A percentile compares a stretch with the other conserved stretches of the same genome.
phyloP scores from a whole-genome alignment of 2,888 invertebrate genomes.

The Ophraella communa region DNA sequence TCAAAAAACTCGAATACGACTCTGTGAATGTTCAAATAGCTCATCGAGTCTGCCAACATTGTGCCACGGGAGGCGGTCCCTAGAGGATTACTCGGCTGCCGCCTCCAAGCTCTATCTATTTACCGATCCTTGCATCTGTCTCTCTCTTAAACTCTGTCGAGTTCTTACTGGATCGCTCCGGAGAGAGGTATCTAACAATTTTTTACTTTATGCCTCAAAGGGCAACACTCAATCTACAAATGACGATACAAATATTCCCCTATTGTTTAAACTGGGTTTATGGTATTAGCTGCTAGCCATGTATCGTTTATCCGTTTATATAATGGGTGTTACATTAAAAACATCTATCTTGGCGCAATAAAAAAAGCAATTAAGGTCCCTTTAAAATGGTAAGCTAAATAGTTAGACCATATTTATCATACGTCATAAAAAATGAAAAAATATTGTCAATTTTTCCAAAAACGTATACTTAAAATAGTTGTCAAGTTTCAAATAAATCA shows the following conservation, averaged over 20 bases:
- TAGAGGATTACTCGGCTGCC: constrained; percentile 38
- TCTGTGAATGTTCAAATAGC: constrained; percentile 27
- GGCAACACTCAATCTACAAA: constrained; percentile 30
- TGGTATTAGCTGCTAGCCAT: constrained; percentile 4
- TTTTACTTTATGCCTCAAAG: constrained; percentile 30
- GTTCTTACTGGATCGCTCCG: constrained; percentile 25
- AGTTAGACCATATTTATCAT: too few relatives aligned
- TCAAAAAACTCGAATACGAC: constrained; percentile 15
- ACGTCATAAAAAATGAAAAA: too few relatives aligned
- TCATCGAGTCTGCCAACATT: constrained; percentile 29
- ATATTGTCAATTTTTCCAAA: too few relatives aligned
- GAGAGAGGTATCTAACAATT: constrained; percentile 24
- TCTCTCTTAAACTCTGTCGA: constrained; percentile 12
- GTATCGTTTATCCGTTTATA: not conserved
- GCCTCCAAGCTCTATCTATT: constrained; percentile 34
- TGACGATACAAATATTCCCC: constrained; percentile 30
- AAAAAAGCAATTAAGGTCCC: too few relatives aligned
- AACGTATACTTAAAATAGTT: too few relatives aligned
- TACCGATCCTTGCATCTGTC: constrained; percentile 27
- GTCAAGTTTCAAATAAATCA: too few relatives aligned
- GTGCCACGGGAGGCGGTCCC: constrained; percentile 42
- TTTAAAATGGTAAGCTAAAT: too few relatives aligned
- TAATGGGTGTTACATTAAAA: not conserved
- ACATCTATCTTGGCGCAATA: too few relatives aligned
- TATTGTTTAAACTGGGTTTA: constrained; percentile 17